Evolutionary conservation across 2,888 invertebrate genomes (phyloP), one percentile per base, ranked within the genome.

Genomic region (Itoplectis maculator): DNA sequence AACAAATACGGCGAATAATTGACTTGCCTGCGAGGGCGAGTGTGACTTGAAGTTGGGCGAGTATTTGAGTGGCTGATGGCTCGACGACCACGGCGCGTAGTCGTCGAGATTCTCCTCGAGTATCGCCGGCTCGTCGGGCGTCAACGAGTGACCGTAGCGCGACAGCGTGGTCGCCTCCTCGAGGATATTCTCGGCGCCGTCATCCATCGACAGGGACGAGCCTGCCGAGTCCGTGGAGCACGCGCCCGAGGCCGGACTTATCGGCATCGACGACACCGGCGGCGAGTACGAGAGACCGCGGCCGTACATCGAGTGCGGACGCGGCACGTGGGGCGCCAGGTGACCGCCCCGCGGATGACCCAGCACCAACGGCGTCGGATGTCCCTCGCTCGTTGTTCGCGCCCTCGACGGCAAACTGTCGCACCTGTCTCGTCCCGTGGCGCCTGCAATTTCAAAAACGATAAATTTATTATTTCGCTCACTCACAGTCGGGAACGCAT

Each of bases 331-430:
- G 83, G 93, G 91, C 86, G 92, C 91, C 82, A 93, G 89, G 70
- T 94, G 92, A 70, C 93, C 91, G 72, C 92, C 92, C 86, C 93
- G 91, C 20, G 91, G 87, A 86, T 93, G 90, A 54, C 89, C 91
- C 29, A 88, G 88, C 88, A 89, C 91, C 85, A 92, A 88, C 7
- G 93, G 87, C 9, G 85, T 42, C 0, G 92, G 91, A 76, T 93
- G 93, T 80, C 95, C 94, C 89, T 96, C 96, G 88, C 95, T 95
- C 56, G 94, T 94, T 13, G 95, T 95, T 47, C 96, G 94, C 47
- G 96, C 95, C 82, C 97, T 94, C 13, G 96, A 95, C 4, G 97
- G 97, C 94, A 97, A 95, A 90, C 97, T 97, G 92, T 97, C 97
- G 92, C 97, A 96, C 79, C 97, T 95, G 88, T 96, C 96, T 65